Conservation (phyloP, 1,140 invertebrate species). For the Hesperophylax magnus region DNA sequence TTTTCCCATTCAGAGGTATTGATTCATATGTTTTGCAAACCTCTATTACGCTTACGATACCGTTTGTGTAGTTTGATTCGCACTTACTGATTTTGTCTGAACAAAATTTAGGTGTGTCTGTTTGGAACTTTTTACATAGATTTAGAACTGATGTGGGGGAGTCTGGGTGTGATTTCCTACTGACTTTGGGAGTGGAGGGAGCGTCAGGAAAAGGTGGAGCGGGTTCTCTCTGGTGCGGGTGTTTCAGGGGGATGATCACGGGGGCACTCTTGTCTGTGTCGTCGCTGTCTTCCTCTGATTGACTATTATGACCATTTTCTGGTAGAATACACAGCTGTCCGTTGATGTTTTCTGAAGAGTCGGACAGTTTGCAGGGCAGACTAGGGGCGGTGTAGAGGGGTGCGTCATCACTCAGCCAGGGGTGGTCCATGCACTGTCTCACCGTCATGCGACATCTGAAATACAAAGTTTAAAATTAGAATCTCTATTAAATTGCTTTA, state of each 20-base stretch:
- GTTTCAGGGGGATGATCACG: slow-evolving; percentile 61
- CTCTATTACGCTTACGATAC: slow-evolving; percentile 45
- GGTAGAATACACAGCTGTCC: slow-evolving; percentile 45
- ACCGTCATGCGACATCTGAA: slow-evolving; percentile 74
- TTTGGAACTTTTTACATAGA: slow-evolving; percentile 70
- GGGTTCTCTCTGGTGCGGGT: slow-evolving; percentile 63
- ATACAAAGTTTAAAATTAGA: slow-evolving; percentile 33
- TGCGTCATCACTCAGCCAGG: slow-evolving; percentile 71
- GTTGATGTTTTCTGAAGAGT: slow-evolving; percentile 45
- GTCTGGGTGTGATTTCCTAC: slow-evolving; percentile 65
- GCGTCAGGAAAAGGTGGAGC: slow-evolving; percentile 72
- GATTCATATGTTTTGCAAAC: slow-evolving; percentile 48
- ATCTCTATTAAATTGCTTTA: too few species aligned
- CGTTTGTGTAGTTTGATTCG: slow-evolving; percentile 40
- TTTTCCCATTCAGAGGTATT: slow-evolving; percentile 43
- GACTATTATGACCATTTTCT: slow-evolving; percentile 33
- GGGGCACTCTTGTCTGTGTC: slow-evolving; percentile 42
- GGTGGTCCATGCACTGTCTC: slow-evolving; percentile 75
- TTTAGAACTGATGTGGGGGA: slow-evolving; percentile 66
- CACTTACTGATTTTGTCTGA: slow-evolving; percentile 45
- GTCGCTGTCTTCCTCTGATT: slow-evolving; percentile 48
- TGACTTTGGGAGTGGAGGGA: slow-evolving; percentile 74
- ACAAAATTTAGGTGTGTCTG: slow-evolving; percentile 57
- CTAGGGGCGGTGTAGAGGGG: slow-evolving; percentile 56
- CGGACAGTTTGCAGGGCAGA: slow-evolving; percentile 59